Evolutionary conservation across 2,888 invertebrate species (phyloP), one percentile per base, ranked within the genome.

Genomic region (Sinhomidia bicolor): DNA sequence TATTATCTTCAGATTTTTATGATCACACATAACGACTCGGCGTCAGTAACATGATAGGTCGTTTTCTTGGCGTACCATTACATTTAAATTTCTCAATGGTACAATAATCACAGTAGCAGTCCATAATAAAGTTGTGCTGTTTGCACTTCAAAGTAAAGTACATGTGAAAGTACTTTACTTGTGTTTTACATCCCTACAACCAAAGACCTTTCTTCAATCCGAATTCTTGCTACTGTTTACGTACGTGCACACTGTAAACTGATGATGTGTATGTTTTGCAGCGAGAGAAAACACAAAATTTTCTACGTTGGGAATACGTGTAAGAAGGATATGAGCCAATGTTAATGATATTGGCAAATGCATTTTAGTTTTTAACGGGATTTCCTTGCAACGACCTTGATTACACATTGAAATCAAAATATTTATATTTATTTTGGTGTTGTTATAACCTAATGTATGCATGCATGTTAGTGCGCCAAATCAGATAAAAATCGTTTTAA

Each of bases 301-400:
- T 36, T 36, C 36, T 36, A 36, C 36, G 36, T 36, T n/a, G n/a
- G n/a, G 6, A 23, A 20, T 57, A 23, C 3, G 51, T 51, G 12
- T 14, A 60, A 29, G 29, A 9, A n/a, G 65, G 36, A 14, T 65
- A 62, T 10, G 0, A 36, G 14, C 29, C n/a, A 65, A 65, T 14
- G 65, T 65, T 36, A 65, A 41, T 36, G 36, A 14, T 41, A 41
- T 41, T 68, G 41, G 68, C 6, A 41, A 68, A 20, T 2, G 20
- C 41, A n/a, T n/a, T 41, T 68, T 7, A 6, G 36, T 36, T 36
- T 68, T 12, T 9, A 41, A 76, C 12, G 12, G 17, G n/a, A 47
- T 44, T 81, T 81, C 65, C 81, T 81, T 81, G 81, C 65, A 81
- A 12, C 81, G 81, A 17, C 81, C 81, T 81, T 81, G 81, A 29